Base-by-base conservation (phyloP, 2,888 invertebrate genomes). In the Phengaris alcon region DNA sequence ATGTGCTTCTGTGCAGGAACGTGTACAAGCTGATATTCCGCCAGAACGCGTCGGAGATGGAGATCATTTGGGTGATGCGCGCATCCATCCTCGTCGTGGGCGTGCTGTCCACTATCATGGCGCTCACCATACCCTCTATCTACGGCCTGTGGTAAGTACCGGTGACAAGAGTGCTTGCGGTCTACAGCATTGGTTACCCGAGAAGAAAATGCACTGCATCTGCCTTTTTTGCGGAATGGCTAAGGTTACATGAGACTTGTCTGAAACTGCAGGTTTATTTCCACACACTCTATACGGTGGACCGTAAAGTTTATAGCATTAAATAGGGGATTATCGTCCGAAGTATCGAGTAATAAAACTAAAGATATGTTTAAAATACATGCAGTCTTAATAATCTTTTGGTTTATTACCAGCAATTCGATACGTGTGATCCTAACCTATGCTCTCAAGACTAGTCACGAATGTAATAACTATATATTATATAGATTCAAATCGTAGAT, bases 1-100 rank as follows among this genome's bases (percentile, higher is more conserved):
- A 22, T 22, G 73, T 70, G 22, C 8, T 7, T 72, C 73, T n/a
- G 6, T 68, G 0, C 83, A 94, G 99, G 87, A 99, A 99, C 90
- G 97, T 99, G 81, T 99, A 99, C 95, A 98, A 97, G 93, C 95
- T 98, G 88, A 98, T 99, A 87, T 98, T 99, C 93, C 95, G 99
- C 76, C 98, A 98, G 91, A 96, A 97, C 88, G 99, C 99, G 57
- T 98, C 98, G 52, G 99, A 99, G 94, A 97, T 97, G 95, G 99
- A 99, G 94, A 98, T 99, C 84, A 97, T 97, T 85, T 97, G 97
- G 97, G 97, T 97, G 85, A 99, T 99, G 99, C 95, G 99, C 80
- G 95, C 95, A 3, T 95, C 97, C 75, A 99, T 99, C 84, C 95
- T 99, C 79, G 95, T 98, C 55, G 99, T 99, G 77, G 99, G 99